A percentile compares a stretch with the other conserved stretches of the same genome.
Conservation (phyloP, 2,888 invertebrate species). For the Epirrhoe tristata region DNA sequence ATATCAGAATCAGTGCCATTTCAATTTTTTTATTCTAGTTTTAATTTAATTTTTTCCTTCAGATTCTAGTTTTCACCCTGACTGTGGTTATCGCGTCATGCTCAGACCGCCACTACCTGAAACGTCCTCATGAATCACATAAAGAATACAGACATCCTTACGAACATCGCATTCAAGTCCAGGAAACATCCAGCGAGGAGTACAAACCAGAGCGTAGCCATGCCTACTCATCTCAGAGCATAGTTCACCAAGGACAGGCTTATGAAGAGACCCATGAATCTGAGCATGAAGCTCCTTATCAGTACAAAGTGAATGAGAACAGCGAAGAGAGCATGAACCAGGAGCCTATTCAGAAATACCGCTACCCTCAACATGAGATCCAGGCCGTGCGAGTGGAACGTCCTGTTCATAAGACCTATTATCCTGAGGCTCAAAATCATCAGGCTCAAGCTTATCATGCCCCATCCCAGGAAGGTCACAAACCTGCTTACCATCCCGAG, state of each 20-base stretch:
- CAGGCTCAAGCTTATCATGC: slow-evolving; percentile 31
- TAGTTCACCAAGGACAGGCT: slow-evolving; percentile 59
- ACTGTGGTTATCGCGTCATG: slow-evolving; percentile 56
- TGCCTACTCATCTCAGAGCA: slow-evolving; percentile 64
- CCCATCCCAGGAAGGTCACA: slow-evolving; percentile 40
- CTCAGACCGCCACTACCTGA: slow-evolving; percentile 64
- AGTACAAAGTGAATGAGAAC: slow-evolving; percentile 55
- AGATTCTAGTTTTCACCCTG: slow-evolving; percentile 65
- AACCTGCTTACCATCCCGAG: slow-evolving; percentile 23
- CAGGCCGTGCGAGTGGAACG: slow-evolving; percentile 44
- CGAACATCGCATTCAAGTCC: slow-evolving; percentile 47
- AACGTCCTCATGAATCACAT: slow-evolving; percentile 58
- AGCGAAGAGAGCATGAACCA: slow-evolving; percentile 43
- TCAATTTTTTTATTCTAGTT: not conserved
- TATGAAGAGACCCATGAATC: slow-evolving; percentile 62
- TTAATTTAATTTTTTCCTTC: not conserved
- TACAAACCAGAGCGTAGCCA: slow-evolving; percentile 55
- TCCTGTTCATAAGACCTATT: slow-evolving; percentile 46
- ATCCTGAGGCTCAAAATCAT: slow-evolving; percentile 37
- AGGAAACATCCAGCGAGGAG: slow-evolving; percentile 56
- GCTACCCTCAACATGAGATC: slow-evolving; percentile 50
- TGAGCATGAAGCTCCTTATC: slow-evolving; percentile 63
- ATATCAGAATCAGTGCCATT: not conserved
- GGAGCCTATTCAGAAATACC: slow-evolving; percentile 41
- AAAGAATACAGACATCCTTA: slow-evolving; percentile 62